Evolutionary conservation across 2,797 vertebrate genomes (phyloP).

Genomic region (Melanotaenia boesemani): DNA sequence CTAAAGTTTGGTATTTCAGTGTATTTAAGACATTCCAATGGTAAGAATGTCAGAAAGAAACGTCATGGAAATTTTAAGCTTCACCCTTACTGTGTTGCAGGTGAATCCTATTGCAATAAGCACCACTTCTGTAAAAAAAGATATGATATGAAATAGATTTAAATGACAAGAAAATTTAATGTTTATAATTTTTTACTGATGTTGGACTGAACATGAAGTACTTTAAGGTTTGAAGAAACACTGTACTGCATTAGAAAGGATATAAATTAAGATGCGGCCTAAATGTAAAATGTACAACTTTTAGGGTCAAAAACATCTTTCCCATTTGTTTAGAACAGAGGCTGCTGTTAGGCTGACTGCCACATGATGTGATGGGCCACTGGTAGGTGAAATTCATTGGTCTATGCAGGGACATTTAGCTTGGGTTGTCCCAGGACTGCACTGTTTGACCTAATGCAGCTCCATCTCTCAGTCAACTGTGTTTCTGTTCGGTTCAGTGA

Average conservation of each 20-base stretch:
- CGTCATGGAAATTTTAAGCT: neutral
- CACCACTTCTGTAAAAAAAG: neutral
- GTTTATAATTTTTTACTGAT: neutral
- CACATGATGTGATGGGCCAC: slow-evolving; percentile 71
- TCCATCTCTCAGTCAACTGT: slow-evolving; percentile 72
- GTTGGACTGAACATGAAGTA: neutral
- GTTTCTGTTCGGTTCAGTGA: slow-evolving; percentile 73
- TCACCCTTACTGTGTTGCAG: neutral
- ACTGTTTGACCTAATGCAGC: slow-evolving; percentile 70
- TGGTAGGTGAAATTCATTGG: slow-evolving; percentile 68
- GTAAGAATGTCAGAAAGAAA: slow-evolving; percentile 1
- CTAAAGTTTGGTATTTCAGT: neutral
- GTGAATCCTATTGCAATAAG: neutral
- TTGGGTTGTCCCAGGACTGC: slow-evolving; percentile 60
- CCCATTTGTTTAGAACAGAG: slow-evolving; percentile 34
- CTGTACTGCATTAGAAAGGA: slow-evolving; percentile 5
- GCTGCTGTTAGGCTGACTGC: slow-evolving; percentile 49
- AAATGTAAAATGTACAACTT: slow-evolving; percentile 26
- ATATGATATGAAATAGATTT: neutral
- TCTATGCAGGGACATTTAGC: slow-evolving; percentile 62
- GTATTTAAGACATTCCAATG: neutral
- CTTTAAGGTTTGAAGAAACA: slow-evolving; percentile 21
- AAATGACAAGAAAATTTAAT: neutral
- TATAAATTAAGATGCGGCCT: slow-evolving; percentile 25
- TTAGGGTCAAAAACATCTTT: slow-evolving; percentile 30